A percentile compares a stretch with the other conserved stretches of the same genome.
Evolutionary conservation across 2,113 vertebrate species (phyloP).

Genomic region (western clawed frog (Xenopus tropicalis)): UCB_Xtro_10.0 CM004448.2:67806001-67806500

Average conservation of each 20-base stretch:
- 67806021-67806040: too few species aligned
- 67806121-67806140: slow-evolving; percentile 8
- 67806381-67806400: slow-evolving; percentile 10
- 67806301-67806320: slow-evolving; percentile 38
- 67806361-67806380: slow-evolving; percentile 17
- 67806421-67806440: neutral
- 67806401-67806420: neutral
- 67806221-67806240: slow-evolving; percentile 22
- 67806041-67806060: too few species aligned
- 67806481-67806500: too few species aligned
- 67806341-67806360: slow-evolving; percentile 7
- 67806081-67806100: too few species aligned
- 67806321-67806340: slow-evolving; percentile 1
- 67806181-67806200: slow-evolving; percentile 11
- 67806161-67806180: slow-evolving; percentile 10
- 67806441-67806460: neutral
- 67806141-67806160: slow-evolving; percentile 21
- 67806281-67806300: slow-evolving; percentile 11
- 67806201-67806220: slow-evolving; percentile 27
- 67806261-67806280: slow-evolving; percentile 29
- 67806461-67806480: too few species aligned
- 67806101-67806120: neutral
- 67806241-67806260: slow-evolving; percentile 19
- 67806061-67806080: too few species aligned
- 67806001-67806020: too few species aligned